These are phyloP conservation scores for Aporrectodea caliginosa DNA, from an alignment of 1,140 invertebrate genomes.

Conservation along the genomic window DNA sequence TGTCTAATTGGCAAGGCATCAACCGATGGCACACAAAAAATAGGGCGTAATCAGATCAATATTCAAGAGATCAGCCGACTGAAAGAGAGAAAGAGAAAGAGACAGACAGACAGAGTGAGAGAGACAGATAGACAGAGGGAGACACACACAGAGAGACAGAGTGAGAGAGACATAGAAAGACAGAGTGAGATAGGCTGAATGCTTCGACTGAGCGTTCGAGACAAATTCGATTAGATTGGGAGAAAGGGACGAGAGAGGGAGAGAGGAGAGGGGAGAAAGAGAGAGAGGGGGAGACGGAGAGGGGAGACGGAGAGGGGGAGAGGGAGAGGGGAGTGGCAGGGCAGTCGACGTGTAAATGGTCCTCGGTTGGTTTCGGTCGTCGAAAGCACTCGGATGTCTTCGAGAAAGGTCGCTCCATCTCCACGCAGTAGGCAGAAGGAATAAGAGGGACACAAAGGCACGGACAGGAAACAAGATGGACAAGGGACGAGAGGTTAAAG, in stretches of 20 bases:
- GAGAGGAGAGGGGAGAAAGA: background rate
- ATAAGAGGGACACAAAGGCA: no score
- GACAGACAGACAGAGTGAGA: background rate
- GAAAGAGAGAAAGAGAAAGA: background rate
- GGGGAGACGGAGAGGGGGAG: background rate
- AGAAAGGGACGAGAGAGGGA: background rate
- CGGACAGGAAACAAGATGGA: no score
- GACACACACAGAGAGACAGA: background rate
- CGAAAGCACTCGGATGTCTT: no score
- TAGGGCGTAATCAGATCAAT: no score
- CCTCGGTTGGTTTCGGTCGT: no score
- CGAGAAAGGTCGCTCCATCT: no score
- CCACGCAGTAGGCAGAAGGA: no score
- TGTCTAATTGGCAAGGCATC: no score
- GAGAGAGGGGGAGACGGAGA: background rate
- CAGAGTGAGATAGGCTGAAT: background rate
- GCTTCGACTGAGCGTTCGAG: background rate
- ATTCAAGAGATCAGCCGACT: no score
- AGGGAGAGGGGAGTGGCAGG: background rate
- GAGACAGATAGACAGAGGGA: background rate
- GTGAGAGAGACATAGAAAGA: background rate
- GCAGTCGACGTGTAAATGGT: no score
- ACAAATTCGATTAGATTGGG: background rate
- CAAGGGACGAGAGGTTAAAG: no score
- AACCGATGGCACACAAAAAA: no score